Base-by-base conservation (phyloP, 2,113 vertebrate genomes). In the Oceanodroma tethys region DNA sequence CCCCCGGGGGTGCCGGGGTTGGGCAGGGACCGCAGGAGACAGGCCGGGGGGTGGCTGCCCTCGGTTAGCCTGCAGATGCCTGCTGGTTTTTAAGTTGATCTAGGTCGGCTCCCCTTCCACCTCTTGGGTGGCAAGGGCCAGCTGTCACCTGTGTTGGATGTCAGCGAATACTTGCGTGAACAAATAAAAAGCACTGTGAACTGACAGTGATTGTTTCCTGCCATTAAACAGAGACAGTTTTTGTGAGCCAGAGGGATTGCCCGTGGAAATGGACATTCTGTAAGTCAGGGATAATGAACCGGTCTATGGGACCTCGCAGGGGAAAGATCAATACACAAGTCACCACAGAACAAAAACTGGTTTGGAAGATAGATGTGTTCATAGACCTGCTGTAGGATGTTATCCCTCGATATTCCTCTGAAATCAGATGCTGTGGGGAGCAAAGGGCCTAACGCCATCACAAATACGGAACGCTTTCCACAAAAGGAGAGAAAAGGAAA, bases 111-210 rank as follows among this genome's bases (percentile, higher is more conserved):
- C 15, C 26, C 10, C 30, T 79, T 55, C n/a, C 26, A 4, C 9
- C 16, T 29, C 26, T 16, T n/a, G 32, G 17, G 4, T 27, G 62
- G 36, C 36, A 4, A 23, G 11, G 29, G 6, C 34, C 21, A 23
- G 25, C 32, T 32, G 68, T 45, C 42, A 26, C 48, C 48, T 14
- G 0, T 10, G 29, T 8, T n/a, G 68, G 34, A 8, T 63, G 34
- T 23, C 17, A 11, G 47, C 2, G 1, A 32, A 29, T 34, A 7
- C 43, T 17, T 1, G 0, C 2, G 15, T 23, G 53, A 48, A 18
- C 52, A 38, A 32, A 20, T n/a, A 15, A 26, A 26, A 78, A 55
- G 23, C 4, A 0, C n/a, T 23, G 59, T 6, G 40, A 43, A 11
- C 18, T 30, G 47, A 7, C 7, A 11, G 1, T 4, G 32, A 11